Evolutionary conservation across 2,113 vertebrate species (phyloP), one percentile per base, ranked within the genome.

Genomic region (Xiphophorus couchianus): DNA sequence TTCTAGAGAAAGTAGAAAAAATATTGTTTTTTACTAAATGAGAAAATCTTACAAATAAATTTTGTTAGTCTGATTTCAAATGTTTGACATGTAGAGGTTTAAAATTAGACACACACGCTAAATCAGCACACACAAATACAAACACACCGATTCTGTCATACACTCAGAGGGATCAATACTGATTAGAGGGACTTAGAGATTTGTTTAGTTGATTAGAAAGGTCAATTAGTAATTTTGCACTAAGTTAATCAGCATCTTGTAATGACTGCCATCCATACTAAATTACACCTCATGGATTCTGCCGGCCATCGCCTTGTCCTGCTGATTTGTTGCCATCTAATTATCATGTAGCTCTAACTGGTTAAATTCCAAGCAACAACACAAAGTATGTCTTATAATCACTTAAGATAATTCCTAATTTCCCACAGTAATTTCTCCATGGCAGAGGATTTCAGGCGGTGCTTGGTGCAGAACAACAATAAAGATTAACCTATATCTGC

Each of bases 121-220:
- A 37, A 68, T 39, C 17, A 28, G 72, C 51, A 29, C 44, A 80
- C 71, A 66, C 54, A 79, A 37, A 84, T 74, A 85, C 66, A 75
- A 48, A 54, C 77, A 71, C 70, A 80, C 70, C 54, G 0, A 66
- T 76, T 82, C 84, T 81, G 90, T 91, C 90, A 87, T 87, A 88
- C 82, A 84, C 90, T 76, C 39, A 60, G 65, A 35, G 51, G 63
- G 85, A 94, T 95, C 94, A 93, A 95, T 95, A 95, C 92, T 94
- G 94, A 94, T 95, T 95, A 95, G 93, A 61, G 88, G 82, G 89
- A 94, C 86, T 91, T 90, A 91, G 88, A 94, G 91, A 94, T 95
- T 94, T 95, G 94, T 94, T 95, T 95, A 95, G 94, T 94, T 95
- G 94, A 95, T 95, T 95, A 94, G 92, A 95, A 94, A 95, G 94